A percentile compares a stretch with the other conserved stretches of the same genome.
Conservation (phyloP, 2,888 invertebrate genomes). For the Pegoplata infirma region DNA sequence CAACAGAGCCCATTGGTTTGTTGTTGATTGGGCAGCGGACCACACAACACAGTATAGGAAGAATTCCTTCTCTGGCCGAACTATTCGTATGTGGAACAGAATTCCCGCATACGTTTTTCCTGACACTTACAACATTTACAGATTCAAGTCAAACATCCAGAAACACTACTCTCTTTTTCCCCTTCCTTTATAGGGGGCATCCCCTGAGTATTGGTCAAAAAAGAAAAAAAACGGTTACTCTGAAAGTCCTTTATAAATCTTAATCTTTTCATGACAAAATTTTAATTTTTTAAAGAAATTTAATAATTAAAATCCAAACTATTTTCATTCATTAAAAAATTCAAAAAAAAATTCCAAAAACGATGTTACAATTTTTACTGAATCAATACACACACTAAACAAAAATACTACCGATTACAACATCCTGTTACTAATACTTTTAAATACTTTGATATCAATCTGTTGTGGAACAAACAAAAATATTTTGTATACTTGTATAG, state of each 20-base stretch:
- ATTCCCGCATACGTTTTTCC: too few species aligned
- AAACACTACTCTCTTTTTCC: too few species aligned
- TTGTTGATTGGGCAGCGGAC: too few species aligned
- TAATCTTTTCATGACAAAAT: neutral
- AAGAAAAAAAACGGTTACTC: too few species aligned
- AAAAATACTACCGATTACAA: conserved; percentile 31
- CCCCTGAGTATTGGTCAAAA: too few species aligned
- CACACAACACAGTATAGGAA: too few species aligned
- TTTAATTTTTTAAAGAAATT: neutral
- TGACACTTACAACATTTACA: too few species aligned
- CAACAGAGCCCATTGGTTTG: too few species aligned
- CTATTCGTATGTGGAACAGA: too few species aligned
- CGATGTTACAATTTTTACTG: conserved; percentile 8
- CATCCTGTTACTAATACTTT: conserved; percentile 59
- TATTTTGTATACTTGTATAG: neutral
- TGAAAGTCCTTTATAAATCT: neutral
- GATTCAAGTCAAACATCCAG: too few species aligned
- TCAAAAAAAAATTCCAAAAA: neutral
- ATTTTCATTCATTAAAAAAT: neutral
- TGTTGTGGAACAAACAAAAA: conserved; percentile 34
- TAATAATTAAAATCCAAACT: neutral
- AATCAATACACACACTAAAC: neutral
- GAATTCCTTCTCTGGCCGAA: too few species aligned
- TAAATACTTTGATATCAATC: conserved; percentile 8
- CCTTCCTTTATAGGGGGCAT: too few species aligned